phyloP scores from a whole-genome alignment of 2,888 invertebrate species.

The Ellobium chinense region DNA sequence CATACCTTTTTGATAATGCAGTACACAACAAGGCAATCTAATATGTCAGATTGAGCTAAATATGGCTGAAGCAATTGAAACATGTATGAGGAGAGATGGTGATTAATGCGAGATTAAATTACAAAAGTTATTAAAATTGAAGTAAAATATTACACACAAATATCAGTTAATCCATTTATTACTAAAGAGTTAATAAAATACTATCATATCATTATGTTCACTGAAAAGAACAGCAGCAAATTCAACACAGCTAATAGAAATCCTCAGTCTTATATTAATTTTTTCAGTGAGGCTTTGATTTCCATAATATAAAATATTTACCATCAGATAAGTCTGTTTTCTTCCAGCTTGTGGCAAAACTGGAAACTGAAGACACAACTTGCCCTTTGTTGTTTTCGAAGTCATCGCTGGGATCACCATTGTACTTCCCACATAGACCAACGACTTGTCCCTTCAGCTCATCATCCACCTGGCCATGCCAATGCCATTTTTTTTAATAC shows the following conservation, averaged over 20 bases:
- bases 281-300: background rate
- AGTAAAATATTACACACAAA: background rate
- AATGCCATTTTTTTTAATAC: no score
- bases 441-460: conserved; percentile 87
- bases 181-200: background rate
- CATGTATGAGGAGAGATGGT: no score
- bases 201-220: background rate
- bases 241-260: background rate
- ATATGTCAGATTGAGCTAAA: no score
- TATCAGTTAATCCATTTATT: background rate
- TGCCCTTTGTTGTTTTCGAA: conserved; percentile 83
- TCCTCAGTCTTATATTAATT: background rate
- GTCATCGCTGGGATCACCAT: conserved; percentile 86
- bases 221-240: background rate
- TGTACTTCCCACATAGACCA: conserved; percentile 89
- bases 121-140: background rate
- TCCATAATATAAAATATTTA: no score
- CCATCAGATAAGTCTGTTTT: conserved; percentile 54
- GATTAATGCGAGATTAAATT: background rate
- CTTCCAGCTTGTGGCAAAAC: conserved; percentile 68
- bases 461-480: conserved; percentile 63
- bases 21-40: no score
- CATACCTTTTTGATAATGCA: no score
- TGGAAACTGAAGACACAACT: conserved; percentile 57
- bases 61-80: no score